Percentiles rank a stretch among this genome's conserved stretches.
Conservation (phyloP, 2,888 invertebrate species). For the Tiphia femorata region DNA sequence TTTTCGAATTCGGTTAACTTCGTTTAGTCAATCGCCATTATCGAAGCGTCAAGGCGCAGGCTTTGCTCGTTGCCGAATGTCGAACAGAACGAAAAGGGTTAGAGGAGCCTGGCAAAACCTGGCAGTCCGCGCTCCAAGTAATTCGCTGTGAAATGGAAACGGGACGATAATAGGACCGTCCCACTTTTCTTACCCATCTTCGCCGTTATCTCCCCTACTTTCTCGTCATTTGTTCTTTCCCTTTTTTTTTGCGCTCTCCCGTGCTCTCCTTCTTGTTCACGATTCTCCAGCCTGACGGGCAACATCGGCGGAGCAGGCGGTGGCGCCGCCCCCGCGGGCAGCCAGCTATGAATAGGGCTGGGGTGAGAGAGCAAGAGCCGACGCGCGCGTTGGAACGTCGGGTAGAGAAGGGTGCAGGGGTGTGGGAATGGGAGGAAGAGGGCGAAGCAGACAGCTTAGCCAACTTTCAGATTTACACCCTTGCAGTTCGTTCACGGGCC, state of each 20-base stretch:
- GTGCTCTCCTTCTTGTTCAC: constrained; percentile 1
- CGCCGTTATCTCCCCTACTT: constrained; percentile 13
- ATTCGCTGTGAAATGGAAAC: constrained; percentile 52
- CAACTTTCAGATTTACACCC: constrained; percentile 65
- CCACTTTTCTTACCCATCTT: too few species aligned
- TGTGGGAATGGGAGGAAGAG: constrained; percentile 20
- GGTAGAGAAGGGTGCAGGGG: constrained; percentile 14
- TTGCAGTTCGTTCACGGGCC: constrained; percentile 58
- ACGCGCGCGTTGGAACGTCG: too few species aligned
- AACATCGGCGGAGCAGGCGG: constrained; percentile 29
- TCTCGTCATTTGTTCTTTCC: constrained; percentile 12
- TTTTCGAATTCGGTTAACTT: too few species aligned
- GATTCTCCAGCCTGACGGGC: constrained; percentile 6
- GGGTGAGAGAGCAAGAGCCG: constrained; percentile 44
- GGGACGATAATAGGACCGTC: constrained; percentile 51
- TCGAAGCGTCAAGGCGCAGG: not conserved
- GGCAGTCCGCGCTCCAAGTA: constrained; percentile 8
- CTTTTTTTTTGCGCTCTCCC: constrained; percentile 8
- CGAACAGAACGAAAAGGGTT: too few species aligned
- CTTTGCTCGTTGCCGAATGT: too few species aligned
- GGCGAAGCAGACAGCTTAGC: constrained; percentile 29
- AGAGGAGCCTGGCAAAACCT: not conserved
- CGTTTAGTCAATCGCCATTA: too few species aligned
- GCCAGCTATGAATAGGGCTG: constrained; percentile 39
- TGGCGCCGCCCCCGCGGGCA: constrained; percentile 39